Conservation (phyloP, 2,888 invertebrate genomes). For the Oegoconia quadripuncta region DNA sequence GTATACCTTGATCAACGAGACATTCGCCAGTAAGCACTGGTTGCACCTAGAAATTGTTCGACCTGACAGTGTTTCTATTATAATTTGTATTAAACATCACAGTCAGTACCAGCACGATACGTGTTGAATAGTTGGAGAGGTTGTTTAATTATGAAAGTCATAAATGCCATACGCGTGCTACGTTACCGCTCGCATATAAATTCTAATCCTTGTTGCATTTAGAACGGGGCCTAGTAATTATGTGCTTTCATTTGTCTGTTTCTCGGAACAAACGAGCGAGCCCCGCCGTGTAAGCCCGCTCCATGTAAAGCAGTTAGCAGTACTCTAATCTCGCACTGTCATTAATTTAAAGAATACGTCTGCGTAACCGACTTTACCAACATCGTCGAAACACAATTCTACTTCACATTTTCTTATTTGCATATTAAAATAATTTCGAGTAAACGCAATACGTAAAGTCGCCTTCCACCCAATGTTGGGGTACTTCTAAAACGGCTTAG, state of each 20-base stretch:
- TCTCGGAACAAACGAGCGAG: constrained; percentile 71
- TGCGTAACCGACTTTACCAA: constrained; percentile 70
- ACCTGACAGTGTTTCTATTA: too few species aligned
- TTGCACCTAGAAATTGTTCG: too few species aligned
- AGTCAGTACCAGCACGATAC: background rate
- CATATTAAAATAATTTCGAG: constrained; percentile 79
- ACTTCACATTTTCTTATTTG: constrained; percentile 78
- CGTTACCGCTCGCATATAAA: constrained; percentile 72
- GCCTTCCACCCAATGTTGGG: constrained; percentile 50
- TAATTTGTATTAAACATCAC: background rate
- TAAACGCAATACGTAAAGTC: constrained; percentile 74
- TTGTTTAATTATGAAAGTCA: constrained; percentile 69
- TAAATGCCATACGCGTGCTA: constrained; percentile 74
- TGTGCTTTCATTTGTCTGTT: constrained; percentile 78
- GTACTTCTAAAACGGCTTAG: constrained; percentile 42
- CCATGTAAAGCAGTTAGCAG: constrained; percentile 77
- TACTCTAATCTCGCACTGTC: constrained; percentile 74
- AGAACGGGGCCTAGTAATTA: constrained; percentile 77
- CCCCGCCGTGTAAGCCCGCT: constrained; percentile 64
- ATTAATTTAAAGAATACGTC: constrained; percentile 79
- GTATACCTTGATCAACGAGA: too few species aligned
- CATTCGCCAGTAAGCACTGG: too few species aligned
- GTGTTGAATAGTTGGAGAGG: background rate
- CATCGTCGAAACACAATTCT: constrained; percentile 74
- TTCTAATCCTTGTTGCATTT: constrained; percentile 77